phyloP scores from a whole-genome alignment of 2,113 vertebrate genomes.

The Gavia stellata region DNA sequence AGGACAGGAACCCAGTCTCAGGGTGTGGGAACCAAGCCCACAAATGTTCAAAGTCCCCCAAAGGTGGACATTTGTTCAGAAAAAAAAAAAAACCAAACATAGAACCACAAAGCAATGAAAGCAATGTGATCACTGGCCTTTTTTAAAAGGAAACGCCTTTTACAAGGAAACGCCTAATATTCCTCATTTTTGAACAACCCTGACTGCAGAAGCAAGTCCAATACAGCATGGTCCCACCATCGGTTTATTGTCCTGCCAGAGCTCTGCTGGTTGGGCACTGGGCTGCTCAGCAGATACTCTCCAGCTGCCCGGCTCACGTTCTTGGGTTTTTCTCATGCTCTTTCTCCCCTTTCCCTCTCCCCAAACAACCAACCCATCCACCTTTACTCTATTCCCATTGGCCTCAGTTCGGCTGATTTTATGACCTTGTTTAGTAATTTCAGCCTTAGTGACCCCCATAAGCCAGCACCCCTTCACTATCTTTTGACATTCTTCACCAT shows the following conservation, averaged over 20 bases:
- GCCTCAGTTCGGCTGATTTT: neutral
- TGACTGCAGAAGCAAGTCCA: neutral
- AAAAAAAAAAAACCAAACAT: neutral
- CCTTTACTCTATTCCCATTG: neutral
- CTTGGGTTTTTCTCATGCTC: neutral
- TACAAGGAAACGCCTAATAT: neutral
- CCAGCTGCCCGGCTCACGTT: too few species aligned
- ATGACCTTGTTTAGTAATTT: neutral
- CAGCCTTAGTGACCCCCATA: neutral
- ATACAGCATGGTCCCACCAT: too few species aligned
- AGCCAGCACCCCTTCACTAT: neutral
- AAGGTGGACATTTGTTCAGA: neutral
- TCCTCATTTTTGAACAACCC: neutral
- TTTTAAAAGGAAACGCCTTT: neutral
- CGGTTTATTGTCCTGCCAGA: neutral
- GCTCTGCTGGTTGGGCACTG: neutral
- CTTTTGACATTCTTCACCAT: neutral
- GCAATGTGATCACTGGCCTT: neutral
- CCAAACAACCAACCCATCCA: neutral
- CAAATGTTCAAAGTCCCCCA: neutral
- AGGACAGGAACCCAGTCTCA: neutral
- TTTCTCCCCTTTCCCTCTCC: neutral
- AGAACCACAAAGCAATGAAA: neutral
- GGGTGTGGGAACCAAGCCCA: neutral
- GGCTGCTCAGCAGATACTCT: neutral